Evolutionary conservation across 1,140 invertebrate species (phyloP), one percentile per base, ranked within the genome.

Genomic region (Wasmannia auropunctata): DNA sequence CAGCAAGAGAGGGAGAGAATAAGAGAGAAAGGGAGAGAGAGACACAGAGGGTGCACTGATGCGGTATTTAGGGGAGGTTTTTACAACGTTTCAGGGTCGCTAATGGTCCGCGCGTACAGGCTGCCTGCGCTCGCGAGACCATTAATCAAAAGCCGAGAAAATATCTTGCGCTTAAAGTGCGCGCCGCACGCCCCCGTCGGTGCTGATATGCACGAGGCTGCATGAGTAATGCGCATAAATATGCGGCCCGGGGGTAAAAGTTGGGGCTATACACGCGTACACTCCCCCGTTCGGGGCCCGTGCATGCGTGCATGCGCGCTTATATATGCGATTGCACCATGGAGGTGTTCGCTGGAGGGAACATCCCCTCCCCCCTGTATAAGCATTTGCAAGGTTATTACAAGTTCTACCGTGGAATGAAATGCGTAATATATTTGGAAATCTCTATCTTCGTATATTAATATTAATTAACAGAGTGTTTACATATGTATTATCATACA

Each of bases 131-230:
- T 25, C 54, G 58, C 25, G 22, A 37, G 46, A 86, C 86, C 83
- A 89, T 91, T 91, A 91, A 91, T 91, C 90, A 91, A 86, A 86
- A 84, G 60, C 77, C 19, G 74, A 62, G 88, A 86, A 90, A 88
- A 86, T 86, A 81, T 88, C 85, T 67, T 75, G 77, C 87, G 72
- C 86, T 88, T 83, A 77, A 86, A 81, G 84, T 88, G 83, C 88
- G 49, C 72, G 46, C 10, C 25, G 37, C 72, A 65, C 70, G 62
- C 72, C 65, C 67, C 75, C 70, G 37, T 34, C 79, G 19, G 28
- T 22, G 37, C 62, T 54, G 85, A 77, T 90, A 91, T 77, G 76
- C 70, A 65, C 63, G 62, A 84, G 31, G 76, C 60, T 86, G 79
- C 88, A 86, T 56, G 79, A 85, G 75, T 88, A 88, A 86, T 87